Conservation (phyloP, 2,797 vertebrate species). For the Mus caroli region DNA sequence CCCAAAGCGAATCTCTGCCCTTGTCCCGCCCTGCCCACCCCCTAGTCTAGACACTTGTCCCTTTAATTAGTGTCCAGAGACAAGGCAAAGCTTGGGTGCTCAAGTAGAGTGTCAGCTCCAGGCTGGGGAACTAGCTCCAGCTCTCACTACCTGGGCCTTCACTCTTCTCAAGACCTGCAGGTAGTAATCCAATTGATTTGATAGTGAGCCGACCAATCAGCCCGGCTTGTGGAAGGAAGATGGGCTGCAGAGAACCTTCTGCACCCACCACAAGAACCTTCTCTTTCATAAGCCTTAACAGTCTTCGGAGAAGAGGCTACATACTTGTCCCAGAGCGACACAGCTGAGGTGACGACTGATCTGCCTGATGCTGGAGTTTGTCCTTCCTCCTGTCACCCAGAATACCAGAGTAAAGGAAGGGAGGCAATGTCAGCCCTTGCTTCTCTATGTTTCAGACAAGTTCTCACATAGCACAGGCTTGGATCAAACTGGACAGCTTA, state of each 20-base stretch:
- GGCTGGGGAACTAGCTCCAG: neutral
- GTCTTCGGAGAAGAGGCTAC: neutral
- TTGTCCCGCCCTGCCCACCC: neutral
- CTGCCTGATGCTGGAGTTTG: neutral
- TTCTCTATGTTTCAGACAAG: neutral
- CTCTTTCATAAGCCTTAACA: neutral
- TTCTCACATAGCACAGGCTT: neutral
- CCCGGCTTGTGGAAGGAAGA: neutral
- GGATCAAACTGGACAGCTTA: neutral
- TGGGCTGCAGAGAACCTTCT: neutral
- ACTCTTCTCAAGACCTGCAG: neutral
- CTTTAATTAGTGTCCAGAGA: neutral
- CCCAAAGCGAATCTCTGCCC: neutral
- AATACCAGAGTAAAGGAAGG: neutral
- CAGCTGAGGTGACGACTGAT: neutral
- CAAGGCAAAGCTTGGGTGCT: neutral
- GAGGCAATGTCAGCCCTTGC: neutral
- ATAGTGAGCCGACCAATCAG: neutral
- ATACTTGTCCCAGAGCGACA: neutral
- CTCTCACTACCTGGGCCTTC: neutral
- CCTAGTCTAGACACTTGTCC: neutral
- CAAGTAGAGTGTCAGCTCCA: neutral
- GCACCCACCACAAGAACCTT: accelerated
- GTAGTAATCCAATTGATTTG: neutral
- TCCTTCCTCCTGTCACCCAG: neutral